A percentile compares a stretch with the other conserved stretches of the same genome.
Conservation (phyloP, 2,113 vertebrate species). For the Oryctolagus cuniculus region mOryCun1.1 NC_091445.1:57042001-57042500, state of each 20-base stretch:
- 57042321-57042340: background rate
- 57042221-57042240: background rate
- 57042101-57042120: slow-evolving; percentile 68
- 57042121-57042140: slow-evolving; percentile 39
- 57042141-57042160: slow-evolving; percentile 47
- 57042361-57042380: background rate
- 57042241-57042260: background rate
- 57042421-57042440: slow-evolving; percentile 11
- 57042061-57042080: slow-evolving; percentile 63
- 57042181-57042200: background rate
- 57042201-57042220: background rate
- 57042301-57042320: background rate
- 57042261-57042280: background rate
- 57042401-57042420: background rate
- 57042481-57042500: background rate
- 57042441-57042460: background rate
- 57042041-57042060: slow-evolving; percentile 67
- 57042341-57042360: background rate
- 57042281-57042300: background rate
- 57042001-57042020: slow-evolving; percentile 77
- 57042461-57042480: background rate
- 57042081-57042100: slow-evolving; percentile 53
- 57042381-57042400: background rate
- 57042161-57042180: slow-evolving; percentile 28
- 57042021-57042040: slow-evolving; percentile 75